A percentile compares a stretch with the other conserved stretches of the same genome.
phyloP scores from a whole-genome alignment of 2,888 invertebrate species.

The Spodoptera littoralis region DNA sequence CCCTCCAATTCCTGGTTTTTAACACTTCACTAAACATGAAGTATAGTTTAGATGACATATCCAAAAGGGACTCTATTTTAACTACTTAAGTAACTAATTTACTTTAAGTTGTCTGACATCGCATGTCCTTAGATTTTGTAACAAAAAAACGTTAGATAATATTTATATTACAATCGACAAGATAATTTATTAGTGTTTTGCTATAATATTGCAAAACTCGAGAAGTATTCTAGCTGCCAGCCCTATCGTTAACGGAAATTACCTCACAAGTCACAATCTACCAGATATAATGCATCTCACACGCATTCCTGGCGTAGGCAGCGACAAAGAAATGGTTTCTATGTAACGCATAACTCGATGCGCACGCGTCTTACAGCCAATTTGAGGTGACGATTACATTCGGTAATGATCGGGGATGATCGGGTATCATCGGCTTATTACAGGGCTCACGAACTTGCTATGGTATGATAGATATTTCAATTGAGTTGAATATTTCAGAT shows the following conservation, averaged over 20 bases:
- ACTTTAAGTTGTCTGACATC: too few species aligned
- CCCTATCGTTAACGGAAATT: constrained; percentile 48
- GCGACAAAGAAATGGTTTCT: constrained; percentile 56
- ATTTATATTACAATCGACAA: too few species aligned
- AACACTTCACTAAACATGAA: too few species aligned
- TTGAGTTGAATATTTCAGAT: constrained; percentile 1
- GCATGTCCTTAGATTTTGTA: too few species aligned
- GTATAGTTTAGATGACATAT: too few species aligned
- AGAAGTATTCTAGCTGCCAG: neutral
- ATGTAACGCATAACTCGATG: constrained; percentile 43
- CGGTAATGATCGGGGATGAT: constrained; percentile 44
- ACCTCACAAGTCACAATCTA: constrained; percentile 54
- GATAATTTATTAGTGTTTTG: too few species aligned
- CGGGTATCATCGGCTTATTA: constrained; percentile 31
- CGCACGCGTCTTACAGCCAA: constrained; percentile 53
- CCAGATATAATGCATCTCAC: constrained; percentile 58
- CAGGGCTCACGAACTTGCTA: constrained; percentile 39
- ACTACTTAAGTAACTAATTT: too few species aligned
- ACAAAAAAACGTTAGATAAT: too few species aligned
- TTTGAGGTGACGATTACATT: constrained; percentile 60
- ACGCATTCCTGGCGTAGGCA: constrained; percentile 55
- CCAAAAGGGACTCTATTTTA: too few species aligned
- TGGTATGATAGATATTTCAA: constrained; percentile 15
- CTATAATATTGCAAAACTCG: too few species aligned
- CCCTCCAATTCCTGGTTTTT: too few species aligned